A percentile compares a stretch with the other conserved stretches of the same genome.
phyloP scores from a whole-genome alignment of 2,113 vertebrate genomes.

The Plestiodon gilberti region DNA sequence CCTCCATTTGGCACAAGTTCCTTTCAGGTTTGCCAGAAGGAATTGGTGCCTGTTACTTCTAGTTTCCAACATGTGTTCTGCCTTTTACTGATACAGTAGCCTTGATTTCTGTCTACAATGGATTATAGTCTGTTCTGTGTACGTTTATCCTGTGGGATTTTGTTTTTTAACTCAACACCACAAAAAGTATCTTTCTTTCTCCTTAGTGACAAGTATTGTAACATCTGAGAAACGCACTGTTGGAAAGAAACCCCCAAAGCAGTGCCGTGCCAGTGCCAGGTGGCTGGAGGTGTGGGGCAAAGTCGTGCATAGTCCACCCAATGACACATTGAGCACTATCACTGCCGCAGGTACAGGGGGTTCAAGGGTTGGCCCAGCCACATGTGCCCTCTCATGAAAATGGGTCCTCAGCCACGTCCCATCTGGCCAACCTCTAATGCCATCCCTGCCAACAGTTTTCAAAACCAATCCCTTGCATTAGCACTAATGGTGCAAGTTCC shows the following conservation, averaged over 20 bases:
- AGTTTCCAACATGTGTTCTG: conserved; percentile 1
- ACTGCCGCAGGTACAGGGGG: too few relatives aligned
- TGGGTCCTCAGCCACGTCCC: too few relatives aligned
- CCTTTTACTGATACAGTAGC: not conserved
- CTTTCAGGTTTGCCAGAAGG: not conserved
- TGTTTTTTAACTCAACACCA: not conserved
- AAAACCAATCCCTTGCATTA: not conserved
- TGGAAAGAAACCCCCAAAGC: not conserved
- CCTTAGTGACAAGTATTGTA: not conserved
- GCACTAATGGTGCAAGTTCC: not conserved
- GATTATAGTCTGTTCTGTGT: conserved; percentile 6
- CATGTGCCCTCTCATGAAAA: too few relatives aligned
- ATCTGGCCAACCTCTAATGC: too few relatives aligned
- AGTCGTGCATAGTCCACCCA: too few relatives aligned
- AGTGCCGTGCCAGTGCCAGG: too few relatives aligned
- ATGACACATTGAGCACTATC: not conserved
- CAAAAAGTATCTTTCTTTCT: not conserved
- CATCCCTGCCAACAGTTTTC: not conserved
- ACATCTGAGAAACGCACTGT: not conserved
- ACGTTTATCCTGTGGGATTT: not conserved
- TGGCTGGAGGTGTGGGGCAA: too few relatives aligned
- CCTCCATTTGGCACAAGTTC: not conserved
- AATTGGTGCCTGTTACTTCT: not conserved
- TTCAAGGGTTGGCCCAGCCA: too few relatives aligned
- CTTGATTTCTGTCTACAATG: not conserved